Conservation (phyloP, 2,797 vertebrate species). For the Chaetodon trifasciatus region DNA sequence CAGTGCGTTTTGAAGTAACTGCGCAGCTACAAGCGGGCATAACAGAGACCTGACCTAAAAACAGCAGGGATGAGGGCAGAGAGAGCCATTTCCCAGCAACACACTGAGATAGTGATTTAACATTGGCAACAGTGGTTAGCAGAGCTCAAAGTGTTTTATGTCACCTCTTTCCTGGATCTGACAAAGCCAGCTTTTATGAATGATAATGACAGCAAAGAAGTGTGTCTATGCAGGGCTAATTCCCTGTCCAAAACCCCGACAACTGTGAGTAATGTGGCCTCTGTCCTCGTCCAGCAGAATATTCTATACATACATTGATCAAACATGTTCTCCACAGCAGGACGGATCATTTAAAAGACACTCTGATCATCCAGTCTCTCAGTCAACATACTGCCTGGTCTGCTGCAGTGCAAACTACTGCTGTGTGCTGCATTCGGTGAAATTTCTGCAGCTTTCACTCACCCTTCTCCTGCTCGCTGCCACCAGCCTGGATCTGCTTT, state of each 20-base stretch:
- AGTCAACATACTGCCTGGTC: conserved; percentile 10
- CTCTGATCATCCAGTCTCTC: background rate
- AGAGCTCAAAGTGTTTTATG: conserved; percentile 25
- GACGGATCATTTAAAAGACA: conserved; percentile 10
- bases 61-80: conserved; percentile 52
- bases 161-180: conserved; percentile 21
- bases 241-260: background rate
- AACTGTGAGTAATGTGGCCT: conserved; percentile 4
- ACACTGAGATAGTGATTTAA: conserved; percentile 49
- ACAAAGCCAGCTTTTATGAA: conserved; percentile 28
- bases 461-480: conserved; percentile 27
- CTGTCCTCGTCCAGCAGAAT: background rate
- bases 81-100: conserved; percentile 43
- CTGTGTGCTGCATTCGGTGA: conserved; percentile 23
- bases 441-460: conserved; percentile 13
- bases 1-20: conserved; percentile 32
- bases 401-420: conserved; percentile 14
- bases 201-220: conserved; percentile 21
- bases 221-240: background rate
- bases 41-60: conserved; percentile 56
- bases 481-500: conserved; percentile 33
- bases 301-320: background rate
- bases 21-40: conserved; percentile 17
- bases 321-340: background rate
- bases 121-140: conserved; percentile 34